Conservation (phyloP, 2,797 vertebrate species). For the Lutra lutra region DNA sequence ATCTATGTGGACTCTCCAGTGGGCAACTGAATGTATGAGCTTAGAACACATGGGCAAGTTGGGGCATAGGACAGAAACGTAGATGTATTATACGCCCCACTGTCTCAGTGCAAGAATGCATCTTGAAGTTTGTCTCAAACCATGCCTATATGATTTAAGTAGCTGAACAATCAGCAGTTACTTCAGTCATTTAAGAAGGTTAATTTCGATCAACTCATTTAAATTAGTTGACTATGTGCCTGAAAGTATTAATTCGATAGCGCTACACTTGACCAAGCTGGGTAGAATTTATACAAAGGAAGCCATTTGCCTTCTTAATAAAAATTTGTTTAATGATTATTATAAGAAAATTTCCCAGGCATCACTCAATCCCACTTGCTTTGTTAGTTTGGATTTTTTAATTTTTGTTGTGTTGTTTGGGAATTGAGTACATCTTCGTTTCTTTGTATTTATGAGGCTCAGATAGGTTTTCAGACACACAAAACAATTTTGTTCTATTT, state of each 20-base stretch:
- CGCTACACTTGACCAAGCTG: neutral
- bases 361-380: neutral
- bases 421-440: neutral
- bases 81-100: neutral
- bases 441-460: slow-evolving; percentile 10
- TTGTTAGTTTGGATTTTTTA: slow-evolving; percentile 2
- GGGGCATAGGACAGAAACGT: neutral
- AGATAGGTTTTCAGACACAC: neutral
- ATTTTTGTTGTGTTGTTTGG: neutral
- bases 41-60: neutral
- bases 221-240: neutral
- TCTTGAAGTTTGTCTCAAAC: neutral
- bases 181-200: slow-evolving; percentile 10
- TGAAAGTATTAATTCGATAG: neutral
- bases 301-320: neutral
- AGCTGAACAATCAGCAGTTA: neutral
- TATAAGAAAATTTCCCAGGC: neutral
- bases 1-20: neutral
- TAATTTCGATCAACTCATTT: neutral
- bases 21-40: neutral
- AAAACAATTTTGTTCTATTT: neutral
- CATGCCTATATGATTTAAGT: neutral
- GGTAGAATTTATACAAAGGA: neutral
- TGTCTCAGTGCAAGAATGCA: neutral
- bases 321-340: slow-evolving; percentile 30